A percentile compares a stretch with the other conserved stretches of the same genome.
Conservation (phyloP, 2,797 vertebrate species). For the Karalla daura region DNA sequence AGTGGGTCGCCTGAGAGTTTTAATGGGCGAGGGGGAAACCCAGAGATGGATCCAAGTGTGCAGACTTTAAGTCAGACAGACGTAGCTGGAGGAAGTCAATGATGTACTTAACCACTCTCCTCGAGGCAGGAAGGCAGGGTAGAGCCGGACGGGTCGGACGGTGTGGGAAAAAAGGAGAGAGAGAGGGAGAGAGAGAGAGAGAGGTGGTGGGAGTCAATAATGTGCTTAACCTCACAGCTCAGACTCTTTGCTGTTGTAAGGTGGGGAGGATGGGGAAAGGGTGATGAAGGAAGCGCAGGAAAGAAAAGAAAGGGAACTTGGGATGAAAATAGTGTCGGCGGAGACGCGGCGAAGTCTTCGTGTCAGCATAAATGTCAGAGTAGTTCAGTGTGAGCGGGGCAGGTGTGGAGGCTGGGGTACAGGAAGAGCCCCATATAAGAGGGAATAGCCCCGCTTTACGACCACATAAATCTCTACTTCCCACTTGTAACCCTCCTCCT, state of each 20-base stretch:
- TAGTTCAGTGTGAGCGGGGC: constrained; percentile 52
- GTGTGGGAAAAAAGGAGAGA: constrained; percentile 36
- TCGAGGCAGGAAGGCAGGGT: constrained; percentile 45
- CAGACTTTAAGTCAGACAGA: constrained; percentile 49
- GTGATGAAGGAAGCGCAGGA: background rate
- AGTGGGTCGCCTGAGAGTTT: constrained; percentile 61
- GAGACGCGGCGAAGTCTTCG: constrained; percentile 43
- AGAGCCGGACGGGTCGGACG: constrained; percentile 45
- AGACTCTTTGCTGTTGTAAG: constrained; percentile 56
- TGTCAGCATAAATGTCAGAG: constrained; percentile 70
- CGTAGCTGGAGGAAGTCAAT: constrained; percentile 55
- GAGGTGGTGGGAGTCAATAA: constrained; percentile 62
- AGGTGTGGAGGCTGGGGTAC: constrained; percentile 44
- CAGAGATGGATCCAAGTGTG: constrained; percentile 50
- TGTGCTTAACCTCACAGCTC: constrained; percentile 66
- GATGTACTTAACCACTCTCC: constrained; percentile 61
- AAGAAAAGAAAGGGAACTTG: constrained; percentile 16
- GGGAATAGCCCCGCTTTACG: constrained; percentile 75
- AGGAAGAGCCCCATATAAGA: constrained; percentile 69
- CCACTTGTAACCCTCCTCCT: constrained; percentile 56
- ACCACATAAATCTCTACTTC: constrained; percentile 76
- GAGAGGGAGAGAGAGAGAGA: constrained; percentile 23
- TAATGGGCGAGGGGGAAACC: constrained; percentile 58
- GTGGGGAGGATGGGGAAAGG: constrained; percentile 13
- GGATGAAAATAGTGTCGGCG: constrained; percentile 41